Evolutionary conservation across 2,113 vertebrate genomes (phyloP), one percentile per base, ranked within the genome.

Genomic region (Corvus hawaiiensis): DNA sequence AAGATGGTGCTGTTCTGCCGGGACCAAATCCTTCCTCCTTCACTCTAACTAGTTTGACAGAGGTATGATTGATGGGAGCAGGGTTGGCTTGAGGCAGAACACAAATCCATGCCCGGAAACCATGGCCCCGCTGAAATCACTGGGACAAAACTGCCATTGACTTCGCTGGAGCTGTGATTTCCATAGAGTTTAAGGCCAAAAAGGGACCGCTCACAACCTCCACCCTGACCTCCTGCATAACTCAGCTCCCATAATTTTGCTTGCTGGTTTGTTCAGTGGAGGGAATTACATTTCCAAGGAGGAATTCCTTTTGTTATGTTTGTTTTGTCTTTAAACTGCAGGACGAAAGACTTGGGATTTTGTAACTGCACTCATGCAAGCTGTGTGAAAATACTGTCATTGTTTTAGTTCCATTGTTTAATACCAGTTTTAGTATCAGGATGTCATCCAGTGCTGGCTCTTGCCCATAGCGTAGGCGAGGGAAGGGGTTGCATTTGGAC

Each of bases 141-240:
- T 73, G 89, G 91, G 89, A 95, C 96, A 96, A 95, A 96, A 96
- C 89, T 89, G 74, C 89, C 84, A 97, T 96, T 97, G 94, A 96
- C 90, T 94, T 68, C 3, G 0, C 73, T 58, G 49, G 76, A 81
- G 76, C 83, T 90, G 58, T 84, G 96, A 90, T 96, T 95, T 87
- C 73, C 87, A 75, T n/a, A 54, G 72, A 64, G 54, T 86, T 88
- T 81, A 81, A 87, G 69, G 83, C 85, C 88, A 74, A 91, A 96
- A 92, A 88, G 63, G 64, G 64, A 87, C 82, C 0, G 0, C 49
- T 94, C 64, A 54, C 54, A 94, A 92, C 76, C 90, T 87, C 64
- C 66, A 49, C 54, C 30, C 96, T 95, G 94, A 94, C 94, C 94
- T 89, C 79, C 92, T 81, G 64, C 90, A 93, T 94, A 96, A 93